A percentile compares a stretch with the other conserved stretches of the same genome.
Evolutionary conservation across 2,113 vertebrate genomes (phyloP).

Genomic region (Lampris megalopsis): DNA sequence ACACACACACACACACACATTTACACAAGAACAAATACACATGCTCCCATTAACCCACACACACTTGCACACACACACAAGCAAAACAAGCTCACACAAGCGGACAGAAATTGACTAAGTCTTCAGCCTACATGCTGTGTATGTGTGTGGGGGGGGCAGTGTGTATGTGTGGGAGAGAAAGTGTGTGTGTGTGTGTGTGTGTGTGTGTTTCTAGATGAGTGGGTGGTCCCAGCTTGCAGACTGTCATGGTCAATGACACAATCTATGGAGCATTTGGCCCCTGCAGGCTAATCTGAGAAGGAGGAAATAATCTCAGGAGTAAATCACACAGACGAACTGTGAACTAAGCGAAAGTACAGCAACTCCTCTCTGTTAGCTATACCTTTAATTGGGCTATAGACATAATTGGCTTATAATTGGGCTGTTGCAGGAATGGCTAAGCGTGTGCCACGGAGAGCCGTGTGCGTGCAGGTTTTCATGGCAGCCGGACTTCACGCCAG

Average conservation of each 20-base stretch:
- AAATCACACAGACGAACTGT: conserved; percentile 31
- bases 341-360: conserved; percentile 15
- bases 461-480: too few relatives aligned
- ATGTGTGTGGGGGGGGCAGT: too few relatives aligned
- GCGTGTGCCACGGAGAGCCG: too few relatives aligned
- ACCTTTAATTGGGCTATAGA: conserved; percentile 49
- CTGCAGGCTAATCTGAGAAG: conserved; percentile 35
- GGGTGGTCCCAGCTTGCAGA: conserved; percentile 38
- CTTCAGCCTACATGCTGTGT: too few relatives aligned
- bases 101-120: too few relatives aligned
- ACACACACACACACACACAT: background rate
- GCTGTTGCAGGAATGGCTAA: background rate
- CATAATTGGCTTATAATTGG: conserved; percentile 54
- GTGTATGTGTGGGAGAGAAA: too few relatives aligned
- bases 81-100: too few relatives aligned
- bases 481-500: too few relatives aligned
- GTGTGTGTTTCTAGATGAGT: conserved; percentile 24
- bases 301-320: conserved; percentile 32
- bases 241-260: conserved; percentile 49
- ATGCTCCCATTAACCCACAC: background rate
- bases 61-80: too few relatives aligned
- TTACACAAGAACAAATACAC: conserved; percentile 23
- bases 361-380: conserved; percentile 34
- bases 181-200: conserved; percentile 20
- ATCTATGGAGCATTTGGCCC: conserved; percentile 39